Base-by-base conservation (phyloP, 2,113 vertebrate species). In the Heterochromis multidens region DNA sequence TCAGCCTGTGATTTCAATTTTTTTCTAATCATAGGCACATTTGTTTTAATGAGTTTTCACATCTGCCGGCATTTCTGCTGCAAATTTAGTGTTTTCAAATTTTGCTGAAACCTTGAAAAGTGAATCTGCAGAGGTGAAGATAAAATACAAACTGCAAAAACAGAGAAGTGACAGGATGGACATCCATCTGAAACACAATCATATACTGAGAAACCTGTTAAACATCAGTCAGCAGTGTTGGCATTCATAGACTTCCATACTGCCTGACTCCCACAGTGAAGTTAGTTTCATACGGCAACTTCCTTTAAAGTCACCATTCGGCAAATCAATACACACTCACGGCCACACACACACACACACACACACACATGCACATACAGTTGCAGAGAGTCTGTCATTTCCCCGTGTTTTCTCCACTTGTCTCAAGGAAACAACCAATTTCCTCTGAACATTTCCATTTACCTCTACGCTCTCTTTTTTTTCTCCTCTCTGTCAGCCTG, bases 401-500 rank as follows among this genome's bases (percentile, higher is more conserved):
- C 81, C 37, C 46, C 17, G 29, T 79, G 82, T 87, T 89, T 90
- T 80, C 81, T 83, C 81, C 54, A 84, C 89, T 90, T 89, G 88
- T 90, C 84, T 84, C 6, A 1, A 62, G 78, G 83, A 91, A 91
- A 92, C 88, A 87, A 86, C 77, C 88, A 87, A 84, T 91, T 91
- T 91, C 77, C 84, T 79, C 46, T 84, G 67, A 90, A 89, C 88
- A 83, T 89, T 90, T 92, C 83, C 83, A 86, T 90, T 90, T 84
- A 80, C 56, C 77, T 86, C 79, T 11, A 37, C 72, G 4, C 58
- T 25, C 35, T 43, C 2, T 58, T 17, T 35, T 52, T 7, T 57
- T 43, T 56, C 35, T 23, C 17, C 33, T 16, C 8, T 72, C 17
- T 40, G 2, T 81, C 76, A 37, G 31, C 59, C 25, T n/a, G 35